Percentiles rank a stretch among this genome's conserved stretches.
phyloP scores from a whole-genome alignment of 2,888 invertebrate species.

The Eupithecia centaureata region DNA sequence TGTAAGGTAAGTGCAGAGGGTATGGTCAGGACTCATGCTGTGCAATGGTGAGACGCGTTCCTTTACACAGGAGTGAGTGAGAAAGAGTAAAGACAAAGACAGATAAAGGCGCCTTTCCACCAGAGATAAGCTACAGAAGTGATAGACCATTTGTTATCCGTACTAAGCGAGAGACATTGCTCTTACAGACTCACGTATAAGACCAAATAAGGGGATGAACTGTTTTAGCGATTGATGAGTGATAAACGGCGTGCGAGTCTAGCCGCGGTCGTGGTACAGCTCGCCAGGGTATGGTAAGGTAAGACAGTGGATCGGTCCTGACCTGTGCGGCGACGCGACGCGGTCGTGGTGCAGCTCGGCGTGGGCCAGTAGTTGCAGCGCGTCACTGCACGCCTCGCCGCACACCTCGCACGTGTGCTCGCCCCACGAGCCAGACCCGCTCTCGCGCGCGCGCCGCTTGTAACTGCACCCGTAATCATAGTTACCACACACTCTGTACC shows the following conservation, averaged over 20 bases:
- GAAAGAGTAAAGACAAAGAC: neutral
- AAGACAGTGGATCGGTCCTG: slow-evolving; percentile 14
- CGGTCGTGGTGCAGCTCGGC: slow-evolving; percentile 90
- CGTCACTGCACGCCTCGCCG: slow-evolving; percentile 90
- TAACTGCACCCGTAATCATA: slow-evolving; percentile 55
- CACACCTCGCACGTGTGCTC: slow-evolving; percentile 91
- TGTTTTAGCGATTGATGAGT: no score
- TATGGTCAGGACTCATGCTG: no score
- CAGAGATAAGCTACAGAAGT: neutral
- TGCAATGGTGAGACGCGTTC: no score
- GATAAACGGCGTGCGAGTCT: no score
- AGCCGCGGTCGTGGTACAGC: neutral
- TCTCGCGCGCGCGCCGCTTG: slow-evolving; percentile 70
- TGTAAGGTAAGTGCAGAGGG: no score
- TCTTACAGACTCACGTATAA: neutral
- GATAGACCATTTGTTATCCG: neutral
- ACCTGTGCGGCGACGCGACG: slow-evolving; percentile 48
- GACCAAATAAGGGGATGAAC: neutral
- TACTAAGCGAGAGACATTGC: neutral
- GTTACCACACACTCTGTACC: slow-evolving; percentile 7
- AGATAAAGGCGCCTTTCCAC: neutral
- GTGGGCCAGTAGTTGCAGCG: slow-evolving; percentile 90
- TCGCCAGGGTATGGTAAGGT: neutral
- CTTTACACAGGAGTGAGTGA: no score
- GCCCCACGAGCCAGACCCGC: slow-evolving; percentile 66